Evolutionary conservation across 2,888 invertebrate genomes (phyloP).

Genomic region (Leptinotarsa tumamoca): DNA sequence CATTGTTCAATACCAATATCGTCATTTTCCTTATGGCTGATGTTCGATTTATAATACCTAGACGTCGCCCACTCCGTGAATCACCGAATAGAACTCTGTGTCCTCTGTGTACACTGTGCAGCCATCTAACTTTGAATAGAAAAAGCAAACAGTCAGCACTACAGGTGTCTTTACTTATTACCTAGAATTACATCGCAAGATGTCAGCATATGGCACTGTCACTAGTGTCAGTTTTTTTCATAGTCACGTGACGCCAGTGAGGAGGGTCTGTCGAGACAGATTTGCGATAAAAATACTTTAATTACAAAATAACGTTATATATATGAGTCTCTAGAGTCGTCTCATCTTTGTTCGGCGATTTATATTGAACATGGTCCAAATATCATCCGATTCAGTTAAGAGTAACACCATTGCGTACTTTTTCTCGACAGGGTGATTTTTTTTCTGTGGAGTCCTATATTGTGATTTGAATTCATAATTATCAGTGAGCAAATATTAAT

Average conservation of each 20-base stretch:
- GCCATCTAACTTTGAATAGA: no score
- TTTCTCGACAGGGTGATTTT: slow-evolving; percentile 3
- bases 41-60: no score
- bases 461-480: slow-evolving; percentile 6
- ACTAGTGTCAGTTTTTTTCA: slow-evolving; percentile 40
- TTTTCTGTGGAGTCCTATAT: slow-evolving; percentile 4
- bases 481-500: slow-evolving; percentile 1
- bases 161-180: no score
- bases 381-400: slow-evolving; percentile 33
- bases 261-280: slow-evolving; percentile 40
- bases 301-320: slow-evolving; percentile 36
- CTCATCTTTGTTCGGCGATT: slow-evolving; percentile 47
- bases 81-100: background rate
- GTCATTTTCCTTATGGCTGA: no score
- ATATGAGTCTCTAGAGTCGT: slow-evolving; percentile 29
- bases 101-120: no score
- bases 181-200: slow-evolving; percentile 15
- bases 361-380: slow-evolving; percentile 46
- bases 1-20: no score
- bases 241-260: slow-evolving; percentile 49
- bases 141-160: no score
- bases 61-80: no score
- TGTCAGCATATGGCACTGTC: slow-evolving; percentile 24
- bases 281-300: slow-evolving; percentile 46
- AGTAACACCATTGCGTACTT: slow-evolving; percentile 34